These are phyloP conservation scores for Epicampocera succincta DNA, from an alignment of 2,888 invertebrate species.

Conservation along the genomic window DNA sequence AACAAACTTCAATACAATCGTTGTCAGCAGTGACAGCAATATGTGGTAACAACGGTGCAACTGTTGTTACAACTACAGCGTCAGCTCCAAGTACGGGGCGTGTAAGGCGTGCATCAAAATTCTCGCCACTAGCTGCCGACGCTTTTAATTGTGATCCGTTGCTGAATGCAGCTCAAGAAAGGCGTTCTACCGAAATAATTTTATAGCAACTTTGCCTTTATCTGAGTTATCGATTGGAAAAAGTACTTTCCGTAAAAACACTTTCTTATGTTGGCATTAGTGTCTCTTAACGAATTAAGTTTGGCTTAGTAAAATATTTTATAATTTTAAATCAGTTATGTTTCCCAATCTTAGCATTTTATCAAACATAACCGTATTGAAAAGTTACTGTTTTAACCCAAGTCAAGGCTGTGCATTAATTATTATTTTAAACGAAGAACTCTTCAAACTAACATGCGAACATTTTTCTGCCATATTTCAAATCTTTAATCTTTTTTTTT, in stretches of 20 bases:
- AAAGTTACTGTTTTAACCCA: constrained; percentile 40
- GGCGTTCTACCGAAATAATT: constrained; percentile 80
- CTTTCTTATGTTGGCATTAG: constrained; percentile 11
- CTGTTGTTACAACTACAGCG: constrained; percentile 72
- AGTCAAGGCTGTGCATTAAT: constrained; percentile 65
- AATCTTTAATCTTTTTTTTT: constrained; percentile 21
- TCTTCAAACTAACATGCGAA: constrained; percentile 1
- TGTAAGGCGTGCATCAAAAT: constrained; percentile 73
- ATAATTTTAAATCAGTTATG: constrained; percentile 36
- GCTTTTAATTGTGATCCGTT: constrained; percentile 78
- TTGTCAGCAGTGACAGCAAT: constrained; percentile 73
- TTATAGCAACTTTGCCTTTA: constrained; percentile 76
- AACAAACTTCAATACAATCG: constrained; percentile 71
- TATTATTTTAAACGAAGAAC: constrained; percentile 16
- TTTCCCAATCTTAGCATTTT: constrained; percentile 27
- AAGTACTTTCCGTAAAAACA: constrained; percentile 19
- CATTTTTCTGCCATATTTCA: constrained; percentile 54
- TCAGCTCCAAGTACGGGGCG: constrained; percentile 71
- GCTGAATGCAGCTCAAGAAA: constrained; percentile 74
- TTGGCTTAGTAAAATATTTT: constrained; percentile 42
- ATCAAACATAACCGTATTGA: constrained; percentile 19
- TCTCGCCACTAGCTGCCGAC: constrained; percentile 74
- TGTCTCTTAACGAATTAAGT: constrained; percentile 25
- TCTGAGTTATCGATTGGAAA: constrained; percentile 15
- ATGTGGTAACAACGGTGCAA: constrained; percentile 74